Conservation (phyloP, 2,888 invertebrate genomes). For the Molanna angustata region DNA sequence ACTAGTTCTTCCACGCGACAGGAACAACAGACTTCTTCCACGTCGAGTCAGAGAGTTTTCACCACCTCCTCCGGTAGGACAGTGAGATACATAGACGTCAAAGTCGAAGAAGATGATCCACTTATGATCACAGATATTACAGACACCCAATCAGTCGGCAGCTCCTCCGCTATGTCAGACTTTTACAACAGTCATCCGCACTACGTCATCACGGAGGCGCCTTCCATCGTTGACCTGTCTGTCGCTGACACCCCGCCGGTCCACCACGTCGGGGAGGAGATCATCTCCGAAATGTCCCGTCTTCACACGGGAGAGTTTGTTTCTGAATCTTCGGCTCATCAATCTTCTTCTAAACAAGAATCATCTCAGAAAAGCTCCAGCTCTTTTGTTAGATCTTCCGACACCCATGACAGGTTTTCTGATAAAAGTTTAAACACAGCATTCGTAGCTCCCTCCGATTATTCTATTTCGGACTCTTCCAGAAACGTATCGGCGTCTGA, state of each 20-base stretch:
- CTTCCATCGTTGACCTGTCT: conserved; percentile 51
- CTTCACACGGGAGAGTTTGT: conserved; percentile 49
- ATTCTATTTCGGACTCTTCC: conserved; percentile 39
- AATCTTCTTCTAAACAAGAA: conserved; percentile 42
- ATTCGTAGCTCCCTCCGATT: conserved; percentile 38
- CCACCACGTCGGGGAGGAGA: conserved; percentile 39
- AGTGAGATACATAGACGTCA: conserved; percentile 53
- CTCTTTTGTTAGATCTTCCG: conserved; percentile 45
- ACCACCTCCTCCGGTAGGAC: conserved; percentile 48
- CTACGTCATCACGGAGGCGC: conserved; percentile 55
- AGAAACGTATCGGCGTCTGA: conserved; percentile 44
- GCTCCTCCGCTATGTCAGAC: conserved; percentile 52
- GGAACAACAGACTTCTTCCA: conserved; percentile 40
- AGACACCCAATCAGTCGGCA: conserved; percentile 47
- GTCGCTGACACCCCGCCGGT: conserved; percentile 41
- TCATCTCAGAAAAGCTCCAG: conserved; percentile 48
- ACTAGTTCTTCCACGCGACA: conserved; percentile 49
- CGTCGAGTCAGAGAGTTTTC: conserved; percentile 47
- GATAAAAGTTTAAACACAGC: conserved; percentile 50
- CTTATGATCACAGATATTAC: conserved; percentile 55
- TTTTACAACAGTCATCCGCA: conserved; percentile 54
- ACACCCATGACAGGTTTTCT: conserved; percentile 33
- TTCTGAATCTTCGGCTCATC: conserved; percentile 35
- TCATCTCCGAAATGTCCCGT: conserved; percentile 49
- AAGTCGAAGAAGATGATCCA: conserved; percentile 55